A percentile compares a stretch with the other conserved stretches of the same genome.
Evolutionary conservation across 2,797 vertebrate genomes (phyloP).

Genomic region (Hydrophis major): DNA sequence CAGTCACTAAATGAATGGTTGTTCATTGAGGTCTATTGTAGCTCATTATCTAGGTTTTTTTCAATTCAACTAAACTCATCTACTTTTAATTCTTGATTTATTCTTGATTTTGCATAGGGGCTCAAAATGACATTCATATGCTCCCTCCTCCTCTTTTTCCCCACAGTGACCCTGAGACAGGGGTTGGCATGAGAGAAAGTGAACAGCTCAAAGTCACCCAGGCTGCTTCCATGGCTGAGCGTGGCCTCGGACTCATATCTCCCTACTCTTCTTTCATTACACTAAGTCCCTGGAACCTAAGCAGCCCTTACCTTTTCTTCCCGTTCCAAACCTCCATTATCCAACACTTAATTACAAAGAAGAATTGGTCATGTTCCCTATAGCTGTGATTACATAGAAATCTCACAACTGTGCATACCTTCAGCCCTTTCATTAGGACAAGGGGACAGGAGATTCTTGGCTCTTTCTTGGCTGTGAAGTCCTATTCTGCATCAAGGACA

Average conservation of each 20-base stretch:
- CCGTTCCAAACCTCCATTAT: neutral
- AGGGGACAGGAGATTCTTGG: neutral
- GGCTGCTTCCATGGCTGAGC: neutral
- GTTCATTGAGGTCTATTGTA: neutral
- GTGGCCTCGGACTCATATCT: neutral
- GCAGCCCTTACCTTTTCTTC: neutral
- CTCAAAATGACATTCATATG: neutral
- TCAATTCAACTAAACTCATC: neutral
- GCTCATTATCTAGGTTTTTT: neutral
- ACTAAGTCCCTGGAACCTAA: neutral
- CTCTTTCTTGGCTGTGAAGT: neutral
- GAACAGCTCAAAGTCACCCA: neutral
- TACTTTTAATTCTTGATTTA: neutral
- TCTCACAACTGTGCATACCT: neutral
- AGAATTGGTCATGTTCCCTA: neutral
- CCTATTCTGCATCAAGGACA: neutral
- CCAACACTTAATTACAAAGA: neutral
- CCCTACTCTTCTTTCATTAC: neutral
- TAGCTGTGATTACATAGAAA: neutral
- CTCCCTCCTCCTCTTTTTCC: neutral
- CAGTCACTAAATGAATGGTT: neutral
- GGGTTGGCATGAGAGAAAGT: neutral
- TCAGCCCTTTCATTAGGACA: neutral
- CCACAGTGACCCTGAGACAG: neutral
- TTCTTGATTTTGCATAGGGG: neutral